Evolutionary conservation across 2,797 vertebrate genomes (phyloP), one percentile per base, ranked within the genome.

Genomic region (Thunnus albacares): DNA sequence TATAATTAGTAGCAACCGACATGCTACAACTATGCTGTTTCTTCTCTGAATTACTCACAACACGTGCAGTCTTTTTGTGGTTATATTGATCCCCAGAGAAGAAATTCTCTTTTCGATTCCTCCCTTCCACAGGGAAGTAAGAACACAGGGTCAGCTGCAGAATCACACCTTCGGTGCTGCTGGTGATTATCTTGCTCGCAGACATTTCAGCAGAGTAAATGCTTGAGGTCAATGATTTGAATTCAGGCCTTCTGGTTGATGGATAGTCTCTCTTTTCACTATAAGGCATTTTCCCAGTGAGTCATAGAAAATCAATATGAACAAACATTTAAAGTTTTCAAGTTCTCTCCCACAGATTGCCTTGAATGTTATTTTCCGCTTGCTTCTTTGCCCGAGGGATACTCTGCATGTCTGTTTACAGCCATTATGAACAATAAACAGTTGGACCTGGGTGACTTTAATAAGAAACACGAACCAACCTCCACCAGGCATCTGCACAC

Each of bases 21-120:
- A 30, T 57, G 28, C 38, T 56, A 8, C 61, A 57, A 22, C 38
- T 17, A 13, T 72, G 52, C 66, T 71, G 57, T 57, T 71, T 73
- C 59, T 58, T 55, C 57, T 75, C 18, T 60, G 43, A 71, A 20
- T 43, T 55, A 35, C 68, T 86, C 0, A 0, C 26, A 49, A 55
- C n/a, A 55, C 30, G n/a, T 41, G 35, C 1, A 0, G 59, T 22
- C 22, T 53, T n/a, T 72, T 53, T 74, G 24, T 71, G 58, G 41
- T 68, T 53, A n/a, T 87, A 87, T 83, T 56, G 83, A 90, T 86
- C 62, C 77, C 63, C 55, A 52, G 56, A 58, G 51, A 68, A 77
- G 30, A 83, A 60, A 77, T 79, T 73, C 76, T 82, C 52, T 62
- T 75, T 86, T 73, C 11, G 33, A 49, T 71, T 35, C 49, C 52